Evolutionary conservation across 2,113 vertebrate genomes (phyloP), one percentile per base, ranked within the genome.

Genomic region (Cinclus cinclus): DNA sequence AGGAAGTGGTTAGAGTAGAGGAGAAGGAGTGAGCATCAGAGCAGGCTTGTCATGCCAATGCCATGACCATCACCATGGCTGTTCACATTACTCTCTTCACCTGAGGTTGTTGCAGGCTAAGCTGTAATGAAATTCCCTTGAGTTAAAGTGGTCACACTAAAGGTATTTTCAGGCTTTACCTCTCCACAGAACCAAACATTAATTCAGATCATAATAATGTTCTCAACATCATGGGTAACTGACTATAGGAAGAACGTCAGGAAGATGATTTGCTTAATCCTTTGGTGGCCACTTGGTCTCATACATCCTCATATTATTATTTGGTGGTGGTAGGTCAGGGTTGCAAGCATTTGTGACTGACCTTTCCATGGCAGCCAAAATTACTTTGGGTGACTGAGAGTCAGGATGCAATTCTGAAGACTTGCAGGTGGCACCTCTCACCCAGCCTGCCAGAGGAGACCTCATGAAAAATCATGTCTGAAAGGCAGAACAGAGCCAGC

Each of bases 41-140:
- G 44, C 59, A 74, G 60, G 31, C 46, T 73, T 62, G 21, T 69
- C n/a, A 12, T 70, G 46, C 49, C 58, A 68, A 22, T n/a, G 52
- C 31, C 30, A 17, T 25, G 28, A 39, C 10, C 0, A 0, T 42
- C 25, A 21, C n/a, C 62, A 30, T 50, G 46, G 31, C 46, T 81
- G 12, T 56, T 81, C n/a, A 49, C 22, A 6, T 88, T 55, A 31
- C 31, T 31, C 30, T 47, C 10, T 69, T 60, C 53, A 89, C n/a
- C 62, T 71, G 68, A 52, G 33, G 42, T 56, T 68, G 47, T n/a
- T 53, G 47, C 42, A 95, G 53, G 13, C n/a, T 67, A 47, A 24
- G 39, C 52, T 82, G 18, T 59, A 53, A 63, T 25, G 15, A 65
- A 31, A 39, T 37, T 88, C 46, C 16, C 28, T 85, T 2, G 4